Percentiles rank a stretch among this genome's conserved stretches.
phyloP scores from a whole-genome alignment of 2,888 invertebrate genomes.

The Drosophila demipolita region DNA sequence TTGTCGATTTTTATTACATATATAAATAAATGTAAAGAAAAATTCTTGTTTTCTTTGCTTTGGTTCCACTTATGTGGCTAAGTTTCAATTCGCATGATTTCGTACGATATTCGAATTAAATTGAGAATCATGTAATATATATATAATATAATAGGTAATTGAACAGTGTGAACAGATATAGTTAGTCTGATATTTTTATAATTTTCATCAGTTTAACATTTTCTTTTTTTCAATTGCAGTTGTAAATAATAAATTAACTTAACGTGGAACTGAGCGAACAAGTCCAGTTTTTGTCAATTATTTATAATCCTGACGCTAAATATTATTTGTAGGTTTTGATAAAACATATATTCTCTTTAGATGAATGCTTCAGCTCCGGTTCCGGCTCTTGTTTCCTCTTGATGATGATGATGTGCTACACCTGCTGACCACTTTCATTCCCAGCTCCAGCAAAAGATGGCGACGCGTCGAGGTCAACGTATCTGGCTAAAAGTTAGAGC shows the following conservation, averaged over 20 bases:
- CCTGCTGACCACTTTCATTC: neutral
- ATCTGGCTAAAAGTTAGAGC: slow-evolving; percentile 15
- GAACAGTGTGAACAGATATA: neutral
- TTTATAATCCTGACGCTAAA: neutral
- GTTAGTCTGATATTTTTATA: neutral
- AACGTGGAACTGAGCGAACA: neutral
- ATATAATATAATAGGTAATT: neutral
- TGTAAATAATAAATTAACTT: neutral
- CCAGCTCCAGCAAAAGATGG: neutral
- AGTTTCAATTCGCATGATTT: neutral
- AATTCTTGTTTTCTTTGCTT: neutral
- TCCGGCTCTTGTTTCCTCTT: neutral
- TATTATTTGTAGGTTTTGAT: neutral
- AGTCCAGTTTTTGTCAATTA: neutral
- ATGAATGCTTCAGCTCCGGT: neutral
- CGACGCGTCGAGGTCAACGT: neutral
- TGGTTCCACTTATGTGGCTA: neutral
- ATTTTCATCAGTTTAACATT: too few relatives aligned
- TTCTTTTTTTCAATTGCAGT: neutral
- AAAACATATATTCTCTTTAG: neutral
- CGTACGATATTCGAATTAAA: neutral
- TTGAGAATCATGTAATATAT: neutral
- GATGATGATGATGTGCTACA: neutral
- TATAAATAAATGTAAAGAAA: neutral
- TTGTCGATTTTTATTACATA: neutral